These are phyloP conservation scores for Limnephilus auricula DNA, from an alignment of 2,888 invertebrate genomes.

Conservation along the genomic window DNA sequence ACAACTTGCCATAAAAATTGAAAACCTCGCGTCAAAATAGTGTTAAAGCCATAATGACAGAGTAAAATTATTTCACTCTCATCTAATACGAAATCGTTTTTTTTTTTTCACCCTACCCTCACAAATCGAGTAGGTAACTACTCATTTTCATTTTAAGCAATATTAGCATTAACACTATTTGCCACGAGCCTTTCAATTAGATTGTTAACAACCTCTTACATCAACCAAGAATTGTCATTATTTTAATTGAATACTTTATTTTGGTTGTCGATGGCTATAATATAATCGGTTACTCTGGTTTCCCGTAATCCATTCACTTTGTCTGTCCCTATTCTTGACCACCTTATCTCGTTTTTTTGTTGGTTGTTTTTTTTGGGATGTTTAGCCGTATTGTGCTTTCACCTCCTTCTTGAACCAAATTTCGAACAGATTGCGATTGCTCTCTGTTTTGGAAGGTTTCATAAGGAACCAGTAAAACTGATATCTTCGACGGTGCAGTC, in stretches of 20 bases:
- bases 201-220: slow-evolving; percentile 42
- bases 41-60: no score
- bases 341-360: slow-evolving; percentile 17
- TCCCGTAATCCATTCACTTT: neutral
- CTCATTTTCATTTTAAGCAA: neutral
- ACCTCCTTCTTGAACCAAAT: neutral
- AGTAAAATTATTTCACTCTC: neutral
- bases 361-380: neutral
- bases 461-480: no score
- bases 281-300: slow-evolving; percentile 16
- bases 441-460: neutral
- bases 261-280: neutral
- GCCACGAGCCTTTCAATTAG: neutral
- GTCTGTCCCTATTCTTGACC: slow-evolving; percentile 18
- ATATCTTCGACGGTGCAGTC: neutral
- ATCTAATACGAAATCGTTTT: neutral
- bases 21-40: no score
- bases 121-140: neutral
- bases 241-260: neutral
- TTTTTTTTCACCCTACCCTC: neutral
- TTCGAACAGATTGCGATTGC: neutral
- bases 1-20: no score
- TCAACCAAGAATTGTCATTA: slow-evolving; percentile 51
- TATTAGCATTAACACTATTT: neutral
- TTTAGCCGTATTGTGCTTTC: neutral